Percentiles rank a stretch among this genome's conserved stretches.
These are phyloP conservation scores for Parus major DNA, from an alignment of 2,113 vertebrate species.

Conservation along the genomic window DNA sequence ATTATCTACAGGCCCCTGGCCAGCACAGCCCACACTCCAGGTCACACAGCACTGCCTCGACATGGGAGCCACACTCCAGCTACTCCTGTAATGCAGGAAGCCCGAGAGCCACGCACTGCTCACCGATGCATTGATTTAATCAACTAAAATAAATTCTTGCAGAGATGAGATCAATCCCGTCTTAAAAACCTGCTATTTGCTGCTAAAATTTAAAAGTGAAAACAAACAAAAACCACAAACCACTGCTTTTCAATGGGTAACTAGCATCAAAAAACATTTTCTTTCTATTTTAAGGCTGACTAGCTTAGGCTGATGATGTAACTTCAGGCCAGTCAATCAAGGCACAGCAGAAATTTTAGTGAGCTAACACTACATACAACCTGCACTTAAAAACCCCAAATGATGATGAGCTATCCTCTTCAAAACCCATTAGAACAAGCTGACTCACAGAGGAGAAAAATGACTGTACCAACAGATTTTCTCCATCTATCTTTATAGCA, in stretches of 20 bases:
- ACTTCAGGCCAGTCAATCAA: slow-evolving; percentile 7
- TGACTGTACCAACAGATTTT: slow-evolving; percentile 43
- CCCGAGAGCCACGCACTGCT: not conserved
- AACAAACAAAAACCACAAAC: not conserved
- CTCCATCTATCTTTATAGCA: slow-evolving; percentile 15
- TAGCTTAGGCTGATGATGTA: not conserved
- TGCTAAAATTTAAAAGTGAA: not conserved
- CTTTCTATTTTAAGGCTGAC: slow-evolving; percentile 5
- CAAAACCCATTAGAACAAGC: slow-evolving; percentile 54
- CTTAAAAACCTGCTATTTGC: not conserved
- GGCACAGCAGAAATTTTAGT: slow-evolving; percentile 11
- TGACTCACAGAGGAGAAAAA: slow-evolving; percentile 54
- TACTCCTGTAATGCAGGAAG: not conserved
- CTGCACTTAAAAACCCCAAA: slow-evolving; percentile 59
- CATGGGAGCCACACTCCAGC: not conserved
- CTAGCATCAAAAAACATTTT: not conserved
- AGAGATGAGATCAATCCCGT: not conserved
- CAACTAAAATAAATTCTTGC: not conserved
- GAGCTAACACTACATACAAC: slow-evolving; percentile 30
- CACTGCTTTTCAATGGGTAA: not conserved
- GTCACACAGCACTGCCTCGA: not conserved
- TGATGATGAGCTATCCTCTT: slow-evolving; percentile 36
- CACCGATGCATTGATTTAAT: not conserved
- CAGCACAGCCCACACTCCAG: not conserved
- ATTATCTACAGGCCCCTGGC: not conserved